Evolutionary conservation across 2,113 vertebrate genomes (phyloP), one percentile per base, ranked within the genome.

Genomic region (Misgurnus anguillicaudatus): DNA sequence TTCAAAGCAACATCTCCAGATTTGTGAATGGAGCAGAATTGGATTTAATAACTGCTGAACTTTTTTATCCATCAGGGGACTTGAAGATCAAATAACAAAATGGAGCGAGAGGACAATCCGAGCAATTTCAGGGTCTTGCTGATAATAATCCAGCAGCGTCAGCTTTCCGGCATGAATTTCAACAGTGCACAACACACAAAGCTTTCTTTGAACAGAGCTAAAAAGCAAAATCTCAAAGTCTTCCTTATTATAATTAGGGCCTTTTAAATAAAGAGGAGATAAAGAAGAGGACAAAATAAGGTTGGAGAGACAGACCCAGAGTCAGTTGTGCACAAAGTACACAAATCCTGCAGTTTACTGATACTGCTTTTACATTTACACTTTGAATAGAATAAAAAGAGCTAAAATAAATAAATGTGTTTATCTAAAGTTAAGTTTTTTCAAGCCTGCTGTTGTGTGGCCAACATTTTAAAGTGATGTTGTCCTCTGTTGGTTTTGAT

Each of bases 231-330:
- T 72, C 57, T 13, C 69, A 62, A 79, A 64, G 10, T 68, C 77
- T 79, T 78, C 77, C 70, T 84, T 82, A 83, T 80, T 84, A 73
- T 80, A 86, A 83, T 81, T 79, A 86, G 60, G 80, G 83, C 68
- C 16, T 69, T 36, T 80, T 65, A 51, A 73, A 41, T 0, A 10
- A 77, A 41, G 24, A 55, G 19, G 47, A 67, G 47, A 62, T 17
- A 74, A 53, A 61, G 31, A 68, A 71, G 31, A 9, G 13, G 11
- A 58, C 51, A 38, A 68, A 65, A 63, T 61, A 16, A 68, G 4
- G 39, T 51, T 38, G 13, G 17, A 31, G 45, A 41, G 19, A 39
- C 63, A 24, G 41, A 39, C 39, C n/a, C 64, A 38, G 14, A 19
- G 36, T 63, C 31, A 16, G 17, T 21, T 9, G 41, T 77, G n/a